Evolutionary conservation across 2,113 vertebrate genomes (phyloP).

Genomic region (Otocyon megalotis): DNA sequence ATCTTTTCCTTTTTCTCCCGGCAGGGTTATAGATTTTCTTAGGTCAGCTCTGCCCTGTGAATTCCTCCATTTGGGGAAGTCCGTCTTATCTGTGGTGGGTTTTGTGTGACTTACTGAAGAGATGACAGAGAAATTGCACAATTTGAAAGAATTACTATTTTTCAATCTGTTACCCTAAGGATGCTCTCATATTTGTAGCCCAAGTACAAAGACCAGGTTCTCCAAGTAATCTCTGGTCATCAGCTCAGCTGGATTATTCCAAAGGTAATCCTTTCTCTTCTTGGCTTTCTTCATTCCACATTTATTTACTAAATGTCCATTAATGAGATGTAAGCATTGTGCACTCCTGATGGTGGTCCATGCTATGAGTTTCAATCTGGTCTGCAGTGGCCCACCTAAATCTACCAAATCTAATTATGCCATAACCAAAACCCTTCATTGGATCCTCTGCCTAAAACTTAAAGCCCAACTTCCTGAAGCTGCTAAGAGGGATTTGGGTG

Average conservation of each 20-base stretch:
- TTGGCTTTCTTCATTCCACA: neutral
- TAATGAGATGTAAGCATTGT: too few relatives aligned
- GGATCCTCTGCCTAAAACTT: neutral
- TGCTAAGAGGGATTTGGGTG: neutral
- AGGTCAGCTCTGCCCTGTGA: neutral
- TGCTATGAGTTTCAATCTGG: neutral
- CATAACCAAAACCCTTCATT: neutral
- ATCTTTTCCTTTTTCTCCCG: neutral
- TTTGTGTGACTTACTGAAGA: neutral
- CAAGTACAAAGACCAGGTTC: neutral
- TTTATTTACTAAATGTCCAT: rapidly evolving
- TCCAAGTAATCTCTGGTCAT: neutral
- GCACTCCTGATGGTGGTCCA: rapidly evolving
- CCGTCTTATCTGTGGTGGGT: neutral
- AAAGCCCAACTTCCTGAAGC: neutral
- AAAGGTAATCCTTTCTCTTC: neutral
- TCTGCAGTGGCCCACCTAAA: neutral
- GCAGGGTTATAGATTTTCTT: neutral
- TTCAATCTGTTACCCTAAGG: neutral
- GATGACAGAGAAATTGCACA: neutral
- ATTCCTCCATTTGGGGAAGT: neutral
- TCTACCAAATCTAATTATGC: neutral
- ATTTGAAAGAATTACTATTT: neutral
- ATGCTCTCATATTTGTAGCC: neutral
- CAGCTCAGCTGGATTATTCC: neutral